Base-by-base conservation (phyloP, 2,888 invertebrate species). In the Hoplodrina blanda region DNA sequence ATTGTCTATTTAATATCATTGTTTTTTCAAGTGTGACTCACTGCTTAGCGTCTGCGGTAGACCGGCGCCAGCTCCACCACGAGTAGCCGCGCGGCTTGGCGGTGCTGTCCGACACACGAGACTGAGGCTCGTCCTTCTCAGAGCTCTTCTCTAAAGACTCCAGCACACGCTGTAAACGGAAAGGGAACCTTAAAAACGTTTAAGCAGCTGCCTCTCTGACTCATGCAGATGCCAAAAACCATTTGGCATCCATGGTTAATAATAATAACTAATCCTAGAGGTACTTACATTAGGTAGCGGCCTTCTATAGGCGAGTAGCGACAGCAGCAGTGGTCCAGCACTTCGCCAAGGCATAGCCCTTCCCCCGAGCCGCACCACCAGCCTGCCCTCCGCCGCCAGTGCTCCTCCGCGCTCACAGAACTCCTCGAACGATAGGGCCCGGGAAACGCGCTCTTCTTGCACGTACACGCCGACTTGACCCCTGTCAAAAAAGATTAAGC, bases 271-370 rank as follows among this genome's bases (percentile, higher is more conserved):
- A 41, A 13, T 1, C 46, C 46, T 46, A 46, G 41, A 2, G 17
- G 4, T 46, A 89, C 95, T 96, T 91, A 97, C 97, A 91, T 97
- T 97, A 72, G 99, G 98, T 86, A 99, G 95, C 69, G 98, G 97
- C 86, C 98, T 97, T 89, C 98, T 97, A 96, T 98, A 99, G 83
- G 98, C 97, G 78, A 98, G 97, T 81, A 98, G 96, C 81, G 98
- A 98, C 89, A 99, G 97, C 87, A 99, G 97, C 89, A 99, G 97
- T 55, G 99, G 98, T 73, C 98, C 98, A 84, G 99, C 99, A 84
- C 98, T 97, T 83, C 97, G 96, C 99, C 99, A 99, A 88, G 98
- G 98, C 96, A 98, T 98, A 94, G 98, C 98, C 95, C 99, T 98
- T 86, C 98, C 98, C 11, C 98, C 98, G 77, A 99, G 97, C 87